Conservation (phyloP, 2,113 vertebrate genomes). For the Rhinichthys klamathensis region DNA sequence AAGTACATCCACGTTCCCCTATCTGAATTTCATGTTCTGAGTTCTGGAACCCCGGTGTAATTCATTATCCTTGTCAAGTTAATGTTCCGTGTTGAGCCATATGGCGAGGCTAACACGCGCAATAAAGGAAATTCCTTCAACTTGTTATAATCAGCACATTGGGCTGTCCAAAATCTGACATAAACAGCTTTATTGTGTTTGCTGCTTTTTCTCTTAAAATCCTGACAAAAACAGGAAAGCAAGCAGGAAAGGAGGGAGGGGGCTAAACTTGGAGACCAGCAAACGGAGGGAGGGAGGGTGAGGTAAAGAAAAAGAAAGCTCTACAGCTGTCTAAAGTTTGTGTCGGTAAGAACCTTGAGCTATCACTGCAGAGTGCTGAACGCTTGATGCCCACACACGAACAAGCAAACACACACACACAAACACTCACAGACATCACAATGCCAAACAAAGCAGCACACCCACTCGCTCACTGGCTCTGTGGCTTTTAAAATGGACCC, state of each 20-base stretch:
- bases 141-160: slow-evolving; percentile 90
- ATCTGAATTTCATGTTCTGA: slow-evolving; percentile 45
- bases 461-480: slow-evolving; percentile 49
- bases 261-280: slow-evolving; percentile 25
- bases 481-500: slow-evolving; percentile 55
- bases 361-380: slow-evolving; percentile 38
- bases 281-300: neutral
- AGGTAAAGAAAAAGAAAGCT: slow-evolving; percentile 34
- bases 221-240: slow-evolving; percentile 84
- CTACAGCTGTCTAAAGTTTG: slow-evolving; percentile 49
- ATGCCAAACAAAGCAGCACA: slow-evolving; percentile 53
- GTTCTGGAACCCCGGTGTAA: slow-evolving; percentile 73
- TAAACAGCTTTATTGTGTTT: slow-evolving; percentile 88
- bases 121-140: slow-evolving; percentile 90
- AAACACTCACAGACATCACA: slow-evolving; percentile 36
- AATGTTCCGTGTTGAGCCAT: slow-evolving; percentile 93
- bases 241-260: slow-evolving; percentile 68
- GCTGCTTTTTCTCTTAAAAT: slow-evolving; percentile 82
- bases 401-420: slow-evolving; percentile 32
- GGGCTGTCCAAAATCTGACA: slow-evolving; percentile 84
- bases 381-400: slow-evolving; percentile 46
- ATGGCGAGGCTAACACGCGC: slow-evolving; percentile 84
- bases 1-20: slow-evolving; percentile 45
- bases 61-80: slow-evolving; percentile 92
- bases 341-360: slow-evolving; percentile 54